Evolutionary conservation across 2,888 invertebrate genomes (phyloP), one percentile per base, ranked within the genome.

Genomic region (Callyntrura sp.): DNA sequence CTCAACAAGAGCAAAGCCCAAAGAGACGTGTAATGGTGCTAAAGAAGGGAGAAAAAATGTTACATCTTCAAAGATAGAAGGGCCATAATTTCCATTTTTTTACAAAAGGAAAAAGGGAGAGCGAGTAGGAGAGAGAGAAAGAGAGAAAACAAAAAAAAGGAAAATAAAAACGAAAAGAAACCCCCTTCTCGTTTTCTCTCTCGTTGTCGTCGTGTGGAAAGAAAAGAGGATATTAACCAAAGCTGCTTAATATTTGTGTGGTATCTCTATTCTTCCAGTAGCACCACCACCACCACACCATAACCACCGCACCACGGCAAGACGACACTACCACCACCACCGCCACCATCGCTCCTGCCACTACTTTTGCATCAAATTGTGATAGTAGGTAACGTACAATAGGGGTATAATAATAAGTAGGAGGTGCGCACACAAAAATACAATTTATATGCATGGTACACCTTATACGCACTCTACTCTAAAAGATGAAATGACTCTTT

Each of bases 231-330:
- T 87, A 87, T 87, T 87, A 87, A 73, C 81, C 81, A 87, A 87
- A 87, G 87, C 87, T 82, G 87, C 87, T 87, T 87, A 87, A 87
- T 87, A 82, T 87, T 87, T 82, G 81, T 81, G 79, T 81, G 81
- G 87, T 87, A 87, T 87, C 81, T 82, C 25, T n/a, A 68, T 81
- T 87, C 73, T 81, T 68, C 70, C 68, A n/a, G n/a, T n/a, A n/a
- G n/a, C n/a, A n/a, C n/a, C n/a, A n/a, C 68, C 60, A 68, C 51
- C 51, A 86, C 81, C 87, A 79, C 65, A 25, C 62, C 65, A 68
- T 65, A 28, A 65, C 65, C 65, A 65, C 65, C 65, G 12, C 65
- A 28, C 28, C 28, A 28, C 1, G 65, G 65, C 65, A 28, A 25
- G 28, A 14, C 28, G n/a, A n/a, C n/a, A n/a, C n/a, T 35, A 51